These are phyloP conservation scores for Drosophila cognata DNA, from an alignment of 2,888 invertebrate genomes.

Conservation along the genomic window DNA sequence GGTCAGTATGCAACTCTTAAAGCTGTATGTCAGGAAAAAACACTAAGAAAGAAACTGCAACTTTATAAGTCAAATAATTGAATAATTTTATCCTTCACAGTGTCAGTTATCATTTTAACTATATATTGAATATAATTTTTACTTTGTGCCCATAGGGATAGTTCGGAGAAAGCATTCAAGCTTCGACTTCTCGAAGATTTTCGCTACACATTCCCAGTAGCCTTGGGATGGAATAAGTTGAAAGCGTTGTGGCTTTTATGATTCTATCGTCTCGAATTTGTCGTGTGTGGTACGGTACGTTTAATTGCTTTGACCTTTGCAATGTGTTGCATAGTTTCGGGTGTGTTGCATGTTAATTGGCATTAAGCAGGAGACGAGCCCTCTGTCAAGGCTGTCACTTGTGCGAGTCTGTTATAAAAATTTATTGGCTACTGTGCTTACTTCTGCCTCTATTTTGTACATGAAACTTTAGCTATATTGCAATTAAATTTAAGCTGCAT, in stretches of 20 bases:
- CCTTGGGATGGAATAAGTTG: slow-evolving; percentile 53
- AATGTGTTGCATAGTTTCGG: slow-evolving; percentile 64
- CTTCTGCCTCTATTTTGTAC: slow-evolving; percentile 29
- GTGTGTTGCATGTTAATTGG: slow-evolving; percentile 77
- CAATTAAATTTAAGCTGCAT: slow-evolving; percentile 84
- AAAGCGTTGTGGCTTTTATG: slow-evolving; percentile 70
- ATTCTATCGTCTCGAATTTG: slow-evolving; percentile 42
- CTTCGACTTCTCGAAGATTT: slow-evolving; percentile 18
- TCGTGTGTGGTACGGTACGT: slow-evolving; percentile 59
- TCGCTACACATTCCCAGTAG: slow-evolving; percentile 1
- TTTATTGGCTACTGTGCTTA: slow-evolving; percentile 57
- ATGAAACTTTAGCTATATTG: slow-evolving; percentile 74
- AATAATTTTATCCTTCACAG: neutral
- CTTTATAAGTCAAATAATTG: neutral
- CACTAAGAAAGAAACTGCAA: neutral
- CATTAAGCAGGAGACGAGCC: slow-evolving; percentile 62
- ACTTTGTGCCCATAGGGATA: neutral
- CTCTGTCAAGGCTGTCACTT: slow-evolving; percentile 53
- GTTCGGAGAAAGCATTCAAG: slow-evolving; percentile 9
- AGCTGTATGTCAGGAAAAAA: neutral
- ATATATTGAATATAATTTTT: neutral
- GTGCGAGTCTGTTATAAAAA: slow-evolving; percentile 70
- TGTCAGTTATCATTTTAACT: neutral
- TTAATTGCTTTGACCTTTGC: slow-evolving; percentile 84
- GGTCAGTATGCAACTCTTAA: neutral